Evolutionary conservation across 2,113 vertebrate species (phyloP).

Genomic region (Equus przewalskii): DNA sequence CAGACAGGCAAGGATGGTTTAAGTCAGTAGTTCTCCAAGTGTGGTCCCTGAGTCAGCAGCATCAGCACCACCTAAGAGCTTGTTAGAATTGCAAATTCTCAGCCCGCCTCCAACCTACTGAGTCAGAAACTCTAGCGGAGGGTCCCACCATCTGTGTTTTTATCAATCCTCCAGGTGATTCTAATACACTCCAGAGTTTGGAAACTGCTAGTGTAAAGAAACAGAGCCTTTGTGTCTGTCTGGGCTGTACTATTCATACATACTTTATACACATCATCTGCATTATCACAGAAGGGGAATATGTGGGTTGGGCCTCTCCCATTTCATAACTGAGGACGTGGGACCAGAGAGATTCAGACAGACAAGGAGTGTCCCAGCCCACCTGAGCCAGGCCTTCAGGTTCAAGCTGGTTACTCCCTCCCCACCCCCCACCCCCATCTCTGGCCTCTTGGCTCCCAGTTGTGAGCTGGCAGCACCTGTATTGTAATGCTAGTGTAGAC

Average conservation of each 20-base stretch:
- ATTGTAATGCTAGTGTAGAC: background rate
- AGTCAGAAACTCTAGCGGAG: background rate
- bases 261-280: background rate
- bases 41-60: background rate
- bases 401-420: background rate
- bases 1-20: background rate
- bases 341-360: background rate
- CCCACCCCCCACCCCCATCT: background rate
- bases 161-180: background rate
- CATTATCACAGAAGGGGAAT: slow-evolving; percentile 1
- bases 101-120: background rate
- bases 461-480: background rate
- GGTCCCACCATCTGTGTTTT: background rate
- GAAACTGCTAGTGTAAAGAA: background rate
- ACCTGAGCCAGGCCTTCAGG: background rate
- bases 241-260: background rate
- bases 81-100: background rate
- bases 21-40: background rate
- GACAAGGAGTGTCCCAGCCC: background rate
- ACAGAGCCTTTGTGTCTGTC: background rate
- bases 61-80: background rate
- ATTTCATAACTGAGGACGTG: background rate
- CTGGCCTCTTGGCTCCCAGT: background rate
- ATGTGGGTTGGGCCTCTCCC: background rate
- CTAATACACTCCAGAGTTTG: background rate